Percentiles rank a stretch among this genome's conserved stretches.
phyloP scores from a whole-genome alignment of 2,797 vertebrate genomes.

The Phylloscopus collybita region DNA sequence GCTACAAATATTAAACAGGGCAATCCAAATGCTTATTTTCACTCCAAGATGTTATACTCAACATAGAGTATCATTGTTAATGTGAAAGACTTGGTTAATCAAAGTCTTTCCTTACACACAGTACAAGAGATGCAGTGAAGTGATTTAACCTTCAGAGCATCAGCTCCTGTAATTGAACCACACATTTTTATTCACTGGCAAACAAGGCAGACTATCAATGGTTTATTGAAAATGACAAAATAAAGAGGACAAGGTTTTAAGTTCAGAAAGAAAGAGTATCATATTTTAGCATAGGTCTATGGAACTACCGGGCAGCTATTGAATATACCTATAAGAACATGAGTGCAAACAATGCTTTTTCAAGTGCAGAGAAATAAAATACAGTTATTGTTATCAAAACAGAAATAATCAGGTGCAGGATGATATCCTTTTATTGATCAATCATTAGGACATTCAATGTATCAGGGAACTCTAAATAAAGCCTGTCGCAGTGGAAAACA shows the following conservation, averaged over 20 bases:
- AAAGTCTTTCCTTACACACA: constrained; percentile 52
- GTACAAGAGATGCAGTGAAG: constrained; percentile 18
- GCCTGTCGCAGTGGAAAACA: not conserved
- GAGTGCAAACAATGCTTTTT: not conserved
- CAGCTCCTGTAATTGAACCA: constrained; percentile 54
- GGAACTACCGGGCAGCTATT: not conserved
- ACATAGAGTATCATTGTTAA: not conserved
- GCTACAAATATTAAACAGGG: constrained; percentile 4
- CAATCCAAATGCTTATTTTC: constrained; percentile 41
- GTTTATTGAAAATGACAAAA: constrained; percentile 42
- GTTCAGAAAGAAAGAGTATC: not conserved
- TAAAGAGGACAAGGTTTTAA: not conserved
- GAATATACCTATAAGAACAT: not conserved
- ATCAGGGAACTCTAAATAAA: not conserved
- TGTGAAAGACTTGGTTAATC: constrained; percentile 55
- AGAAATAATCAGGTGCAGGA: not conserved
- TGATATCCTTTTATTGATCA: not conserved
- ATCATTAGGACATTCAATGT: not conserved
- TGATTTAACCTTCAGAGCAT: constrained; percentile 65
- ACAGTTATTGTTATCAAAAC: not conserved
- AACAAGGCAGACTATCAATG: not conserved
- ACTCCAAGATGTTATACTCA: constrained; percentile 7
- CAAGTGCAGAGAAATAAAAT: not conserved
- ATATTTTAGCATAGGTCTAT: not conserved
- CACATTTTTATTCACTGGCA: constrained; percentile 44